Conservation (phyloP, 2,888 invertebrate species). For the Spodoptera exigua region DNA sequence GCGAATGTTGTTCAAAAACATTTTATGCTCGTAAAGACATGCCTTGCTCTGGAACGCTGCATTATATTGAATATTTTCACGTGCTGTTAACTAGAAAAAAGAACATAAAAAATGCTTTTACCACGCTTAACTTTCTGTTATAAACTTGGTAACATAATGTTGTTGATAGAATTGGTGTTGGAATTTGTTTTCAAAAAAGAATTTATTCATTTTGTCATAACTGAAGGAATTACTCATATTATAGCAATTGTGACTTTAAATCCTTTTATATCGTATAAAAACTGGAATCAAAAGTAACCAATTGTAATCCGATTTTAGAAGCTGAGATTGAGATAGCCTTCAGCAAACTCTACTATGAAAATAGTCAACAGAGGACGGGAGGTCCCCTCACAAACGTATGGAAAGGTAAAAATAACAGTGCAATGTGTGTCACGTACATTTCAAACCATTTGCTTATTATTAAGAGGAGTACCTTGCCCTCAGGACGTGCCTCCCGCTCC, state of each 20-base stretch:
- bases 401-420: constrained; percentile 46
- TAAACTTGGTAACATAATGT: constrained; percentile 21
- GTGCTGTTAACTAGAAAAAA: constrained; percentile 12
- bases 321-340: constrained; percentile 22
- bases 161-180: constrained; percentile 17
- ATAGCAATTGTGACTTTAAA: too few relatives aligned
- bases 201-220: too few relatives aligned
- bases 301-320: constrained; percentile 18
- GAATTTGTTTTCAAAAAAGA: too few relatives aligned
- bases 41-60: constrained; percentile 15
- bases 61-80: constrained; percentile 34
- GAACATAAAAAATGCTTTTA: constrained; percentile 7
- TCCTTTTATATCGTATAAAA: constrained; percentile 6
- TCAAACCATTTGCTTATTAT: constrained; percentile 71
- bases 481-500: constrained; percentile 78
- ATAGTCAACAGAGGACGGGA: constrained; percentile 12
- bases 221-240: too few relatives aligned
- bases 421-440: constrained; percentile 59
- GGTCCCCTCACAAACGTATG: constrained; percentile 10
- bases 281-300: constrained; percentile 1
- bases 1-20: constrained; percentile 34
- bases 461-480: constrained; percentile 66
- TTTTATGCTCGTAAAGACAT: constrained; percentile 27
- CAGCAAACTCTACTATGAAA: constrained; percentile 22
- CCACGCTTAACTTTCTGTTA: constrained; percentile 21